A percentile compares a stretch with the other conserved stretches of the same genome.
Evolutionary conservation across 1,140 invertebrate species (phyloP).

Genomic region (Ephestia elutella): DNA sequence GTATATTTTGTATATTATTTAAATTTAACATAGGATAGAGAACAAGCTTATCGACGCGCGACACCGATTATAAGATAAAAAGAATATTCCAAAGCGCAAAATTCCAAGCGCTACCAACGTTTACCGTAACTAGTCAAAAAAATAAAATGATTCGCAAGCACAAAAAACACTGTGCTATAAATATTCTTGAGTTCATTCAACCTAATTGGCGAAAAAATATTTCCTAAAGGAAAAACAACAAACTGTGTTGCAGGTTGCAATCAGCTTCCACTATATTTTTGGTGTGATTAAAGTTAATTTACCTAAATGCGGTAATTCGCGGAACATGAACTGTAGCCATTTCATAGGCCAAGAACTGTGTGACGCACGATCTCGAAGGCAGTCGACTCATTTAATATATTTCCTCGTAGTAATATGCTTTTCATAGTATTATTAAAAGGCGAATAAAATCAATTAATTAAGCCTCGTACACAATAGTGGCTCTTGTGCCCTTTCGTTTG

Average conservation of each 20-base stretch:
- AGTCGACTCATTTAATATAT: not conserved
- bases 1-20: too few species aligned
- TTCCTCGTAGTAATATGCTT: not conserved
- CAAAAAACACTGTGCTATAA: too few species aligned
- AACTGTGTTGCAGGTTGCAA: not conserved
- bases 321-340: not conserved
- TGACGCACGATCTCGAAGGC: not conserved
- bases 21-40: too few species aligned
- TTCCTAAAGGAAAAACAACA: not conserved
- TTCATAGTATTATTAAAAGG: slow-evolving; percentile 6
- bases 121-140: too few species aligned
- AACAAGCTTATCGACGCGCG: too few species aligned
- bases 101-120: too few species aligned
- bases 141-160: too few species aligned
- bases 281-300: not conserved
- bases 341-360: not conserved
- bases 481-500: not conserved
- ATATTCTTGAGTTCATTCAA: too few species aligned
- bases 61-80: too few species aligned
- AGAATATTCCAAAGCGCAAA: too few species aligned
- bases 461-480: slow-evolving; percentile 1
- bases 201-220: slow-evolving; percentile 13
- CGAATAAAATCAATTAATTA: slow-evolving; percentile 7
- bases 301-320: not conserved
- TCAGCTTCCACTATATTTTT: not conserved